phyloP scores from a whole-genome alignment of 2,888 invertebrate species.

The Dugesia japonica region DNA sequence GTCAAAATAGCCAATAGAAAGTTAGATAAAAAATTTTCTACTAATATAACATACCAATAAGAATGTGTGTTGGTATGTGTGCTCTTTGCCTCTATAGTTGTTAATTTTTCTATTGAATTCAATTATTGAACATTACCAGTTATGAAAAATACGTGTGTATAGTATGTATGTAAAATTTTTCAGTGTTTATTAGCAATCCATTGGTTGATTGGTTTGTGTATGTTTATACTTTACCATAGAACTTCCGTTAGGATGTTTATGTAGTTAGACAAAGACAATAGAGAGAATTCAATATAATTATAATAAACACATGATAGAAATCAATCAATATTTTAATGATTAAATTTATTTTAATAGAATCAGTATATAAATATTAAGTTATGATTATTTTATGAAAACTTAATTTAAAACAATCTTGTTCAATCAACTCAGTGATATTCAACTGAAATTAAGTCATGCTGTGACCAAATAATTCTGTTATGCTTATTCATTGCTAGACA shows the following conservation, averaged over 20 bases:
- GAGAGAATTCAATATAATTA: slow-evolving; percentile 4
- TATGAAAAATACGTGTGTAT: neutral
- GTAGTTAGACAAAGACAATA: slow-evolving; percentile 16
- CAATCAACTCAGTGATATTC: no score
- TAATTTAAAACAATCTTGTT: no score
- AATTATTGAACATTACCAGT: neutral
- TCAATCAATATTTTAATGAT: neutral
- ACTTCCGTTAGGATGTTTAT: slow-evolving; percentile 20
- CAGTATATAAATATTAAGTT: no score
- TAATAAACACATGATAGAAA: slow-evolving; percentile 1
- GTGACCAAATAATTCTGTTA: no score
- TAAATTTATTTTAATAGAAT: neutral
- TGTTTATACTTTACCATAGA: neutral
- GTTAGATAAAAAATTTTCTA: neutral
- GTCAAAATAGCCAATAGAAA: slow-evolving; percentile 7
- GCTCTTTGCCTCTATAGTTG: slow-evolving; percentile 9
- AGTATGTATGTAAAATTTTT: neutral
- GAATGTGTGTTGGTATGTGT: neutral
- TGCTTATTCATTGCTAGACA: neutral
- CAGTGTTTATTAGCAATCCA: slow-evolving; percentile 14
- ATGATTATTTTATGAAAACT: no score
- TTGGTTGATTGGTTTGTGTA: slow-evolving; percentile 15
- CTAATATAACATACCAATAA: neutral
- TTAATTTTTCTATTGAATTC: slow-evolving; percentile 20
- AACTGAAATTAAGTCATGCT: no score